Evolutionary conservation across 2,888 invertebrate species (phyloP), one percentile per base, ranked within the genome.

Genomic region (Hedya salicella): DNA sequence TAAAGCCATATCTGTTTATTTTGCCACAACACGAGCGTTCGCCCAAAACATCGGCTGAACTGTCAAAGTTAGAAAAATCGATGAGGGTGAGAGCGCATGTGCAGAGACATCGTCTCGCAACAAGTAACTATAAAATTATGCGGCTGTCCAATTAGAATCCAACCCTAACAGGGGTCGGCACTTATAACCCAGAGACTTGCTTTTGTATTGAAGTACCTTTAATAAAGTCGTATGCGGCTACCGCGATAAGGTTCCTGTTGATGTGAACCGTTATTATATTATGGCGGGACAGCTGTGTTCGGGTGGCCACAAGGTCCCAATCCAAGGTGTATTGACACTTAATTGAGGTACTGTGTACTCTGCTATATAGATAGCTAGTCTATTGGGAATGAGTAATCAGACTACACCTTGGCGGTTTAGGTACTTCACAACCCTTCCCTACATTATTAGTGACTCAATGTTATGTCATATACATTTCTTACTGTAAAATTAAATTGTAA

Each of bases 1-100:
- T 84, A 96, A 93, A 93, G 96, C 96, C 96, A 96, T 96, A 88
- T 86, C 87, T 89, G 89, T 90, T 89, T 90, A 88, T 87, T 87
- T 86, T 86, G 81, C 83, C 81, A 78, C 79, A 83, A 81, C 83
- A 84, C 86, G 85, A 86, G 82, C 81, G 80, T 75, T 81, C 81
- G 80, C 83, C 76, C 89, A 88, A 88, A 89, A 91, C 91, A 91
- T 86, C 78, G 80, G 84, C 73, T 68, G 82, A 91, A 87, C 90
- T 91, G 92, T 92, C 92, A 92, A 91, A 90, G 74, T 85, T 79
- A 80, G 88, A 87, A 92, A 92, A 92, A 92, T 91, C 92, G 78
- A 92, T 92, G 91, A 77, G 75, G 75, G 78, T 77, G 69, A 83
- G 68, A 75, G 87, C 91, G 91, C 92, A 89, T 89, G 91, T 81